Base-by-base conservation (phyloP, 2,888 invertebrate genomes). In the Rhodophaea formosa region DNA sequence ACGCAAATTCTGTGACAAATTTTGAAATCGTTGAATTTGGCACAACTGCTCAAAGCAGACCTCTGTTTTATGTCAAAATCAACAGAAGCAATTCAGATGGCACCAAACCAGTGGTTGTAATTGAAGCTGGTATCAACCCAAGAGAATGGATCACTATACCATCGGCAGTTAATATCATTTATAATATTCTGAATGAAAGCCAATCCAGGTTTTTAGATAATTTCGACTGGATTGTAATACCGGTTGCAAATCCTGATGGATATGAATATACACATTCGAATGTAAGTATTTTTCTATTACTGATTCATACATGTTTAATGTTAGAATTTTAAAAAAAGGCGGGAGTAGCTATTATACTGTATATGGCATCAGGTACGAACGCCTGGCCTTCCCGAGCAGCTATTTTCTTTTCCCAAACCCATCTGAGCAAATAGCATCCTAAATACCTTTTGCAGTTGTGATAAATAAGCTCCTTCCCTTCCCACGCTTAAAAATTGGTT, bases 221-320 rank as follows among this genome's bases (percentile, higher is more conserved):
- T 43, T 87, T 93, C 46, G 94, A 95, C 67, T 95, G 95, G 93
- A 92, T 92, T 63, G 76, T 94, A 14, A 74, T 95, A 12, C 95
- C 95, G 0, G 91, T 93, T 30, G 68, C 94, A 17, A 96, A 96
- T 79, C 95, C 95, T 7, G 95, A 96, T 82, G 95, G 95, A 14
- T 96, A 95, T 70, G 94, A 93, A 75, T 95, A 92, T 78, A 92
- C 93, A 0, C 93, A 93, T 71, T 85, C 88, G 3, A 82, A 80
- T 68, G 93, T 93, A 81, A 87, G 91, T 86, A 55, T 49, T 44
- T 16, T 16, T 23, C 5, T 23, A 23, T 23, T 23, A 23, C 23
- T 5, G 23, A 23, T 23, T 5, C 5, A 23, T 3, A 23, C 2
- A 23, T 23, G 23, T 23, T 23, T 3, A 23, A 23, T 23, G 23